Evolutionary conservation across 2,797 vertebrate species (phyloP).

Genomic region (Lagocephalus sceleratus): DNA sequence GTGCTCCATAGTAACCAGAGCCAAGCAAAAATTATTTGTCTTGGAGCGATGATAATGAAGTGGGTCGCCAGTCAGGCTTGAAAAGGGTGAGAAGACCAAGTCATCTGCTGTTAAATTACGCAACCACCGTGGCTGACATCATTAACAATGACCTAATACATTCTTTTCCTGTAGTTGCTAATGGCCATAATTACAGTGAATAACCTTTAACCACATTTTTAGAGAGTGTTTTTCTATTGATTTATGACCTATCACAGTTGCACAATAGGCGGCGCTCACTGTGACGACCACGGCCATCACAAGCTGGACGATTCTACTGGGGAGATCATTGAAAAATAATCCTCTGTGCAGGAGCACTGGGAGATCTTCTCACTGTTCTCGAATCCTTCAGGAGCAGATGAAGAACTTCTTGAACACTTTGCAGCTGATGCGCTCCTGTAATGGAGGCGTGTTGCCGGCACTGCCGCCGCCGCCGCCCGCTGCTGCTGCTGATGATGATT

Average conservation of each 20-base stretch:
- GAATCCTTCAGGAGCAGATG: conserved; percentile 53
- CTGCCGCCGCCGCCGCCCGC: too few relatives aligned
- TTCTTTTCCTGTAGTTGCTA: neutral
- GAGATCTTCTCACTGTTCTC: conserved; percentile 20
- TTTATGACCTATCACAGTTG: too few relatives aligned
- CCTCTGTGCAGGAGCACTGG: conserved; percentile 35
- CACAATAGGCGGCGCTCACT: neutral
- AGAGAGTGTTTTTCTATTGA: too few relatives aligned
- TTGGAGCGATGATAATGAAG: conserved; percentile 44
- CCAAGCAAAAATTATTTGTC: conserved; percentile 24
- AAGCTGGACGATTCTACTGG: conserved; percentile 64
- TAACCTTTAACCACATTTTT: too few relatives aligned
- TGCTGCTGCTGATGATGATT: conserved; percentile 39
- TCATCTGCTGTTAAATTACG: conserved; percentile 10
- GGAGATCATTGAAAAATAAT: conserved; percentile 60
- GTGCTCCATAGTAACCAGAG: conserved; percentile 18
- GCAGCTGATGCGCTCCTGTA: conserved; percentile 50
- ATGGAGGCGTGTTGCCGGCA: conserved; percentile 46
- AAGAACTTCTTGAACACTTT: conserved; percentile 53
- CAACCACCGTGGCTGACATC: conserved; percentile 7
- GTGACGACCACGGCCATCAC: conserved; percentile 24
- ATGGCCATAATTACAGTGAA: conserved; percentile 10
- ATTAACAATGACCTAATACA: conserved; percentile 9
- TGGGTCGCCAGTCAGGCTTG: conserved; percentile 28
- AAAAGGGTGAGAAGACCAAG: neutral